Evolutionary conservation across 2,888 invertebrate genomes (phyloP), one percentile per base, ranked within the genome.

Genomic region (Ceramica pisi): DNA sequence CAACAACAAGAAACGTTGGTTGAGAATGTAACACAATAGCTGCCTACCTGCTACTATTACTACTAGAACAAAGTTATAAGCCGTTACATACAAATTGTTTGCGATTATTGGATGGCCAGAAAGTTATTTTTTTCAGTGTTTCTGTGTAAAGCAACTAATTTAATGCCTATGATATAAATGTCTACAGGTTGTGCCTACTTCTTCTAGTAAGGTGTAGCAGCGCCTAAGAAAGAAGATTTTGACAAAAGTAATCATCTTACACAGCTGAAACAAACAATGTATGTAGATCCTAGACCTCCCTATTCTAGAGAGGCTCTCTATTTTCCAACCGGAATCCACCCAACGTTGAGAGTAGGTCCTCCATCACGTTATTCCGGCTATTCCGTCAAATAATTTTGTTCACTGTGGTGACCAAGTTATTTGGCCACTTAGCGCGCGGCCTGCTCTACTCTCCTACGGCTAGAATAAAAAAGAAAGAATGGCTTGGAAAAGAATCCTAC

Each of bases 291-390:
- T 31, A 31, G 31, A 31, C 6, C 6, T 70, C 19, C 12, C 10
- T 46, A 23, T 56, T 46, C n/a, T n/a, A n/a, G n/a, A n/a, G n/a
- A n/a, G n/a, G n/a, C n/a, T 70, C 19, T 16, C 10, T 46, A 23
- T 56, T 46, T 16, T 44, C 35, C 21, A 35, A 46, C 1, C 9
- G 8, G 12, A 35, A 23, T 56, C 12, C 35, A 23, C 5, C 12
- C 14, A n/a, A 46, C 10, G 9, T 9, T 10, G 26, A 23, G 3
- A 31, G 19, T 38, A 57, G 21, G 19, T 48, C 10, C 12, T 12
- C 8, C 3, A 21, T 31, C 1, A 60, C 7, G 26, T 12, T 7
- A 26, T 41, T 50, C 63, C 31, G 31, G 31, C 31, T 31, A 31
- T 31, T 31, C 31, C 31, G 0, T 6, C 31, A 31, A 6, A 0